Conservation (phyloP, 2,797 vertebrate species). For the Cirrhinus molitorella region DNA sequence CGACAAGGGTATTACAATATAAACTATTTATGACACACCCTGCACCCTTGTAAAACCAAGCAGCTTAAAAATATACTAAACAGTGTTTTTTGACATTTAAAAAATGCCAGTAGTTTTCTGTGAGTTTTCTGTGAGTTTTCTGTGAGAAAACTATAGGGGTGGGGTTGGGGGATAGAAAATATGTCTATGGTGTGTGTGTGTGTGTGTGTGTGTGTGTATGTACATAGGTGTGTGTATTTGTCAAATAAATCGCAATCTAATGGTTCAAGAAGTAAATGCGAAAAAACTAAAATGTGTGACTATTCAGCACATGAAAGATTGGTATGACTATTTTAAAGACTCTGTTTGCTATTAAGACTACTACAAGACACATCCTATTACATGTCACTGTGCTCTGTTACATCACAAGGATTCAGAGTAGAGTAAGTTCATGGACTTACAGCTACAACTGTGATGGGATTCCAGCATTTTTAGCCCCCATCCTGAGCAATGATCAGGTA, state of each 20-base stretch:
- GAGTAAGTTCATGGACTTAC: constrained; percentile 16
- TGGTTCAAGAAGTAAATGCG: not conserved
- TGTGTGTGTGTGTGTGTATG: no score
- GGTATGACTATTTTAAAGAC: not conserved
- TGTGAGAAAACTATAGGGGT: not conserved
- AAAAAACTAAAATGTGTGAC: not conserved
- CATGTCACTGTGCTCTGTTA: not conserved
- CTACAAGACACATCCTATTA: not conserved
- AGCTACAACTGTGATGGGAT: constrained; percentile 17
- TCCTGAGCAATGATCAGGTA: constrained; percentile 19
- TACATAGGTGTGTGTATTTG: no score
- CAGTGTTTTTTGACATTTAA: no score
- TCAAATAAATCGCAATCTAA: not conserved
- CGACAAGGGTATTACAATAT: not conserved
- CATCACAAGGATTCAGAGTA: constrained; percentile 14
- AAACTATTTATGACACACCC: not conserved
- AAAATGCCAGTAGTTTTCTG: no score
- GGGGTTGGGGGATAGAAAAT: not conserved
- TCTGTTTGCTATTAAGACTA: not conserved
- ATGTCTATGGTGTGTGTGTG: not conserved
- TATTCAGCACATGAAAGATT: not conserved
- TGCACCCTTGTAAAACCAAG: no score
- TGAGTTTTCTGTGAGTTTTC: no score
- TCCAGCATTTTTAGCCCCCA: constrained; percentile 4
- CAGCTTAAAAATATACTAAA: no score